phyloP scores from a whole-genome alignment of 2,113 vertebrate genomes.

The Oceanodroma tethys region DNA sequence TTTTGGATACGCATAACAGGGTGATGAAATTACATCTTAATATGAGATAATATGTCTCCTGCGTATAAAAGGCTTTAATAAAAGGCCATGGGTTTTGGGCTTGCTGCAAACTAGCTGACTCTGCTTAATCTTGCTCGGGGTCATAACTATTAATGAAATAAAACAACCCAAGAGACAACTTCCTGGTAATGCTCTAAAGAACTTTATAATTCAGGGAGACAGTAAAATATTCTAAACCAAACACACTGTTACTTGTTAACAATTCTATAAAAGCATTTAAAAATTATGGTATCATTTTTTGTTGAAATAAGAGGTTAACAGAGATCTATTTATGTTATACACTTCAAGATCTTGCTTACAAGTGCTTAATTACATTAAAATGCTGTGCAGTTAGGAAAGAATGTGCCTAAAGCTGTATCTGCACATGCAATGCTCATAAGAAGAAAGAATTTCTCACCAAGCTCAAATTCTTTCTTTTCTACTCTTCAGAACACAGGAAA shows the following conservation, averaged over 20 bases:
- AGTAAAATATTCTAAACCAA: neutral
- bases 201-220: neutral
- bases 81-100: neutral
- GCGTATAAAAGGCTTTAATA: neutral
- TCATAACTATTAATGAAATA: neutral
- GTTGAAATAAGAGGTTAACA: neutral
- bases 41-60: neutral
- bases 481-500: neutral
- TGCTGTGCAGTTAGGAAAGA: neutral
- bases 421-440: neutral
- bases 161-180: neutral
- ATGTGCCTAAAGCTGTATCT: neutral
- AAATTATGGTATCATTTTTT: neutral
- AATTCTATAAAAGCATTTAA: neutral
- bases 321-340: neutral
- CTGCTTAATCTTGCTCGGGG: neutral
- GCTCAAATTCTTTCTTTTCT: neutral
- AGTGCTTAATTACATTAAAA: neutral
- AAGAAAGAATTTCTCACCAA: neutral
- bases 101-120: neutral
- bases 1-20: neutral
- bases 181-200: neutral
- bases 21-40: neutral
- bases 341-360: neutral
- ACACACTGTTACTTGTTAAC: neutral